Base-by-base conservation (phyloP, 2,888 invertebrate genomes). In the Hyalella azteca region DNA sequence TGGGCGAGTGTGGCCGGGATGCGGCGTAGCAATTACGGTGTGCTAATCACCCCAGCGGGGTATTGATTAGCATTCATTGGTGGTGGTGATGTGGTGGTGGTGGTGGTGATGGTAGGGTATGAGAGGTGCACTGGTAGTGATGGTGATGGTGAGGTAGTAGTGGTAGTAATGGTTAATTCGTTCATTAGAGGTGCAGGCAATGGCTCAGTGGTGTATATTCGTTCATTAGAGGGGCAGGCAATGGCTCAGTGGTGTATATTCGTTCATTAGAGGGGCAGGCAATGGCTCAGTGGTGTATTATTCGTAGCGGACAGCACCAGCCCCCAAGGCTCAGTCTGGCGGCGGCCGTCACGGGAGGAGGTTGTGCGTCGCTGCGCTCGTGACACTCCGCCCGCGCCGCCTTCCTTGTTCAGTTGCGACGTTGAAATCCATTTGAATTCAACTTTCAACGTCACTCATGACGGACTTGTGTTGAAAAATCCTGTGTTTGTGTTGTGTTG, bases 281-380 rank as follows among this genome's bases (percentile, higher is more conserved):
- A 45, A 45, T 45, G 19, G 45, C 19, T 19, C 45, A 45, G 45
- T 45, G 13, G 19, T 45, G 45, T 45, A 45, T 45, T 45, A 45
- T 45, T 45, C 11, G 11, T 11, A 45, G 54, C 54, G 54, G n/a
- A 9, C 9, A 66, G 36, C 66, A 19, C 66, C n/a, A 36, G 66
- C 66, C 36, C n/a, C 39, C 32, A 66, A 32, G 22, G 66, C 54
- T 66, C 39, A 66, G 66, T 66, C 66, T 66, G 66, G 66, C 66
- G 39, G 66, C 29, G 66, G 66, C 66, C 66, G 66, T 36, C 36
- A 7, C 36, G 66, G 1, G n/a, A 36, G 66, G 66, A 36, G 66
- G 66, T 36, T 66, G 66, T 36, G 66, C 36, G 66, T 13, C 36
- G 36, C 66, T 22, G 9, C 19, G 11, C 66, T 5, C 66, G 15